A percentile compares a stretch with the other conserved stretches of the same genome.
phyloP scores from a whole-genome alignment of 2,888 invertebrate species.

The Lottia gigantea region DNA sequence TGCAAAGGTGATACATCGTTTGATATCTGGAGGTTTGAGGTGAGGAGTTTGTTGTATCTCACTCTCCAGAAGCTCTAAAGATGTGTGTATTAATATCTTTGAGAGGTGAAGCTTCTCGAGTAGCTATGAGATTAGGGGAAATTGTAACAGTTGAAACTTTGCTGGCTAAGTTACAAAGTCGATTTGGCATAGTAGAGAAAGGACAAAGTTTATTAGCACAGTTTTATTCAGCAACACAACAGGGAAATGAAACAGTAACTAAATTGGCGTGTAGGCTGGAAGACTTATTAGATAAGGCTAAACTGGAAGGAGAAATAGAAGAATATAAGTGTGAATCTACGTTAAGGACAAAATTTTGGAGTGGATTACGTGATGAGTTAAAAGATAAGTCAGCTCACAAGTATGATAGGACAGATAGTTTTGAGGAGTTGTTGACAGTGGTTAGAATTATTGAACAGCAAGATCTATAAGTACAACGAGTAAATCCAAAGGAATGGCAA shows the following conservation, averaged over 20 bases:
- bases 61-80: neutral
- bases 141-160: neutral
- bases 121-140: slow-evolving; percentile 6
- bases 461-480: neutral
- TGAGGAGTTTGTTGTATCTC: neutral
- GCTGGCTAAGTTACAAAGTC: neutral
- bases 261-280: neutral
- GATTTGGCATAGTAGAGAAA: slow-evolving; percentile 1
- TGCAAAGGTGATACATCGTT: neutral
- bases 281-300: neutral
- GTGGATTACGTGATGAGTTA: neutral
- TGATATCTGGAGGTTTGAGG: slow-evolving; percentile 2
- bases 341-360: neutral
- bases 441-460: neutral
- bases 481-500: neutral
- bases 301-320: neutral
- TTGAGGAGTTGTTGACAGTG: neutral
- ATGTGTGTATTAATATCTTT: neutral
- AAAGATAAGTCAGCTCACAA: neutral
- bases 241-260: neutral
- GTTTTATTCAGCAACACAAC: slow-evolving; percentile 1
- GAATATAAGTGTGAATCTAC: neutral
- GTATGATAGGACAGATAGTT: neutral
- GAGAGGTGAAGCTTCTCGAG: neutral
- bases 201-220: neutral